Base-by-base conservation (phyloP, 2,113 vertebrate species). In the Mola mola region DNA sequence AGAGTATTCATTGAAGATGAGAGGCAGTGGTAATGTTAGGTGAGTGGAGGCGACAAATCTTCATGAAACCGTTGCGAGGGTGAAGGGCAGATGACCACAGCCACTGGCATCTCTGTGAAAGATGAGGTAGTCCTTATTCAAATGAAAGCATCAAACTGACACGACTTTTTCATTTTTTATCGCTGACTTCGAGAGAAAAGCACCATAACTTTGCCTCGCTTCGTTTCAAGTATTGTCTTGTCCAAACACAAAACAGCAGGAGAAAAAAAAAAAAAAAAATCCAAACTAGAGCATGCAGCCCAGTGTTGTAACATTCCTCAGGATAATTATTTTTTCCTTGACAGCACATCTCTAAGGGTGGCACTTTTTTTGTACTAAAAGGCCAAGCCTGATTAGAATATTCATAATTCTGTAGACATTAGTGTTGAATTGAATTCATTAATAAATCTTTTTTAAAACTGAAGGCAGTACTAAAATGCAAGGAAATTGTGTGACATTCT, bases 381-480 rank as follows among this genome's bases (percentile, higher is more conserved):
- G 80, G 57, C 69, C 74, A 73, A 75, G 40, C 56, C 64, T 59
- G 44, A 68, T 71, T 63, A 87, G 78, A 86, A 84, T 87, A 89
- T 84, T 82, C 69, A 86, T 75, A 61, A 75, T 62, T 65, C 41
- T 41, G n/a, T 22, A 43, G 69, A 61, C 49, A 70, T 62, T 51
- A n/a, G n/a, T n/a, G n/a, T 38, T 40, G 49, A 46, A 68, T 73
- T 65, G 51, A 78, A 78, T 64, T 33, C 55, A 86, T 73, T 66
- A 85, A 76, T 67, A 79, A 79, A 76, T 66, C 38, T 37, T 52
- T 64, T 67, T 51, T 17, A 19, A 50, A 64, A 75, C 77, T 42
- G 25, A 66, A 70, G 28, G 61, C 34, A 68, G 66, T 72, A 85
- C 72, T 68, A 79, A 82, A 79, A 63, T 17, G 52, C 60, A 84